These are phyloP conservation scores for Octonoba sinensis DNA, from an alignment of 2,888 invertebrate species.

Conservation along the genomic window DNA sequence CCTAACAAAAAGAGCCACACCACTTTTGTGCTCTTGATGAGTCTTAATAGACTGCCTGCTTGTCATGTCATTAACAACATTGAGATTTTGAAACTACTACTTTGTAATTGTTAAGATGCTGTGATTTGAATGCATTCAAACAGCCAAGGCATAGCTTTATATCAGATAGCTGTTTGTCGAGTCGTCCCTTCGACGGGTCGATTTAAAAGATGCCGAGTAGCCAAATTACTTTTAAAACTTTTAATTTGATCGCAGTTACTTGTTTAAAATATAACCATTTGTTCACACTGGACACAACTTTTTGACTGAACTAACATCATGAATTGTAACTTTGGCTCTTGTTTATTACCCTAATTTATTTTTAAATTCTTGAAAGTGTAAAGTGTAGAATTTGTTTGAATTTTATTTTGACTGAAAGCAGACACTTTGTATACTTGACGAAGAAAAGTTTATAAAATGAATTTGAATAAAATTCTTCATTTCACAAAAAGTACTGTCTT, in stretches of 20 bases:
- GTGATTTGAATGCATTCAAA: slow-evolving; percentile 60
- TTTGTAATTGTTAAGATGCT: slow-evolving; percentile 61
- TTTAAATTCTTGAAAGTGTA: slow-evolving; percentile 38
- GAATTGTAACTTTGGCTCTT: slow-evolving; percentile 49
- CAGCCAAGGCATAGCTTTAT: slow-evolving; percentile 51
- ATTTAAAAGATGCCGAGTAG: slow-evolving; percentile 11
- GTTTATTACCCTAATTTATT: slow-evolving; percentile 62
- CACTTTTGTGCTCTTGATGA: slow-evolving; percentile 17
- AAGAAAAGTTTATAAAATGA: slow-evolving; percentile 62
- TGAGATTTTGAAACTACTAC: slow-evolving; percentile 46
- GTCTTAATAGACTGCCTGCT: slow-evolving; percentile 57
- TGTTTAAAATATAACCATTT: slow-evolving; percentile 24
- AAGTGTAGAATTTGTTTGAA: slow-evolving; percentile 52
- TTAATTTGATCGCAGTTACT: slow-evolving; percentile 22
- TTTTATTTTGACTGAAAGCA: slow-evolving; percentile 64
- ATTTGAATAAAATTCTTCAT: slow-evolving; percentile 65
- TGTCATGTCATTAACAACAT: slow-evolving; percentile 63
- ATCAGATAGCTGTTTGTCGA: slow-evolving; percentile 42
- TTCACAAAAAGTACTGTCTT: slow-evolving; percentile 41
- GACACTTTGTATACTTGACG: slow-evolving; percentile 64
- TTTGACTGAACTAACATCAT: slow-evolving; percentile 49
- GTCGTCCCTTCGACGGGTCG: background rate
- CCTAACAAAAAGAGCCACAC: slow-evolving; percentile 46
- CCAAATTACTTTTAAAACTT: slow-evolving; percentile 9
- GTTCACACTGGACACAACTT: slow-evolving; percentile 31